phyloP scores from a whole-genome alignment of 2,888 invertebrate genomes.

The Aricia artaxerxes region DNA sequence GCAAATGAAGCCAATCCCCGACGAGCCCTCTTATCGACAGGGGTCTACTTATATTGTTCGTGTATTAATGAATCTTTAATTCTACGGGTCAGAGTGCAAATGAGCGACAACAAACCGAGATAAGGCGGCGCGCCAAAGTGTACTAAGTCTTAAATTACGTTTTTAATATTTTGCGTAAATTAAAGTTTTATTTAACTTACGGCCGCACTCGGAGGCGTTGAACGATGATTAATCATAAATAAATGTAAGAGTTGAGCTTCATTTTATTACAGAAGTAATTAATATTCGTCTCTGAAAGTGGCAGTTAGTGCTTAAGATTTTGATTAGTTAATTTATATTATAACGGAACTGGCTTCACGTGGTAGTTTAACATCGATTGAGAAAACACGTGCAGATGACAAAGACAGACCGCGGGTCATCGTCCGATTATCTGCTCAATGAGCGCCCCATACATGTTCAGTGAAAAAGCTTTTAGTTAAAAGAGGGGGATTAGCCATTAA shows the following conservation, averaged over 20 bases:
- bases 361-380: not conserved
- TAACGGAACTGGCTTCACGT: not conserved
- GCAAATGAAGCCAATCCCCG: not conserved
- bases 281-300: too few species aligned
- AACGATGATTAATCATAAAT: too few species aligned
- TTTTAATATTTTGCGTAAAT: conserved; percentile 25
- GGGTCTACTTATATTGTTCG: conserved; percentile 48
- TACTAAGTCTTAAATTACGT: conserved; percentile 44
- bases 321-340: too few species aligned
- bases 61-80: conserved; percentile 55
- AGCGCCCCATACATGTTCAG: not conserved
- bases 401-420: not conserved
- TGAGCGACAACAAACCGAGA: conserved; percentile 58
- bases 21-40: conserved; percentile 24
- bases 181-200: not conserved
- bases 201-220: too few species aligned
- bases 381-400: conserved; percentile 1
- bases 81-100: conserved; percentile 57
- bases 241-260: too few species aligned
- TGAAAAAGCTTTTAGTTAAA: not conserved
- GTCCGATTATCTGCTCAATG: not conserved
- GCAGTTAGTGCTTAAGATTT: too few species aligned
- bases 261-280: too few species aligned
- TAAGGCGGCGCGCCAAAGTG: conserved; percentile 47
- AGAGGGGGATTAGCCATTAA: not conserved